Evolutionary conservation across 64 coral and sea anemone genomes (phyloP), one percentile per base, ranked within the genome.

Genomic region (Montipora capricornis): DNA sequence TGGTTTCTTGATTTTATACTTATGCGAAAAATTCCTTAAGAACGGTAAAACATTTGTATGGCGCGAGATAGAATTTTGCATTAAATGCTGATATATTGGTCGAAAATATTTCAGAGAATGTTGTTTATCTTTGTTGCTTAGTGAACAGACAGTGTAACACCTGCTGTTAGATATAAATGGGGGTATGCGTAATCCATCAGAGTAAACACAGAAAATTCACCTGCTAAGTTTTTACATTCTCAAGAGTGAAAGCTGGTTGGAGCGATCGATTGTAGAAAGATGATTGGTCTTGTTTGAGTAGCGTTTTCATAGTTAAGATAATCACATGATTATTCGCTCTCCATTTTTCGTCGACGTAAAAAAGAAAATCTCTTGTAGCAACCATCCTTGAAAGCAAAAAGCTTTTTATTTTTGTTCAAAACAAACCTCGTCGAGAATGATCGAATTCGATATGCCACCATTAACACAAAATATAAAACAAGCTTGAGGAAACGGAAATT

Each of bases 361-460:
- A 2, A 57, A 57, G 53, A 11, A 57, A 86, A 86, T 64, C 71
- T 86, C 45, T 20, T 64, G 4, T 86, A 86, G 66, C 82, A 86
- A 86, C 82, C 66, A 20, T 16, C 8, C 60, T 84, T 48, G 47
- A 7, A 22, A 44, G 44, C 82, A 26, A 68, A 86, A 50, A 13
- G 46, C 49, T 70, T 86, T 19, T 49, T 70, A 50, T 12, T 6
- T n/a, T 6, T 73, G 37, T 22, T 86, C 15, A 73, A 86, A 71
- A 86, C 62, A 73, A n/a, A 71, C 16, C 82, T 78, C 37, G 7
- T 14, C 10, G 82, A 86, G 66, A 49, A 86, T 73, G 61, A 69
- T 86, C 82, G 45, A 9, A 60, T 68, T 86, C 20, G 48, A 12
- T 10, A 55, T 64, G 9, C 13, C 14, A 0, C 14, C 26, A 51